Evolutionary conservation across 2,888 invertebrate species (phyloP), one percentile per base, ranked within the genome.

Genomic region (Furcula furcula): DNA sequence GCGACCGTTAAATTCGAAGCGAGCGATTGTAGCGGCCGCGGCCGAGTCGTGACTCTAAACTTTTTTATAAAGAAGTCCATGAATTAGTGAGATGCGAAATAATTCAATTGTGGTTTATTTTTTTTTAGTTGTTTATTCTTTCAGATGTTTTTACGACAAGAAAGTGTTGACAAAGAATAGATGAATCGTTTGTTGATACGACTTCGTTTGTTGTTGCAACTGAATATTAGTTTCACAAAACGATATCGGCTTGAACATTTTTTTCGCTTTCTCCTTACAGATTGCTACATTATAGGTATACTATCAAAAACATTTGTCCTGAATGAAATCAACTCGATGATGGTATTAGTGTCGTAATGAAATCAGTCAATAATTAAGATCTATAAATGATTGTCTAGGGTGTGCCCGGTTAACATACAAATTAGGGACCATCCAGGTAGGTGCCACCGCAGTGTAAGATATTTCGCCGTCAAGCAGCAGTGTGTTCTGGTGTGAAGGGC

Each of bases 1-100:
- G 35, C 39, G 48, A 57, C 53, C 37, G 55, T 62, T 60, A 46
- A 53, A 64, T 53, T 57, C 34, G 36, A 52, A 51, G 46, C 40
- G 32, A 29, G 16, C 29, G 18, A 9, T 33, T 11, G 39, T 46
- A 7, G 28, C 32, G 33, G 40, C 35, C 34, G 29, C 31, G 39
- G 60, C 50, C 58, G 54, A 58, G 37, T 61, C 51, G 53, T 60
- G 54, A 58, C 53, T 49, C 12, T 28, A 40, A 38, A 34, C 36
- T 41, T 36, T 50, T 53, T 57, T 59, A 55, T 46, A 51, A 34
- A 31, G 9, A 16, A 18, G 7, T 55, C 43, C 54, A 49, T 58
- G 38, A 56, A 55, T 55, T 53, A 51, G 40, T 50, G 36, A 49
- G 45, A 51, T 49, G 48, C 40, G 31, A 40, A 47, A 31, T 64